These are phyloP conservation scores for Lepus europaeus DNA, from an alignment of 2,113 vertebrate genomes.

Conservation along the genomic window DNA sequence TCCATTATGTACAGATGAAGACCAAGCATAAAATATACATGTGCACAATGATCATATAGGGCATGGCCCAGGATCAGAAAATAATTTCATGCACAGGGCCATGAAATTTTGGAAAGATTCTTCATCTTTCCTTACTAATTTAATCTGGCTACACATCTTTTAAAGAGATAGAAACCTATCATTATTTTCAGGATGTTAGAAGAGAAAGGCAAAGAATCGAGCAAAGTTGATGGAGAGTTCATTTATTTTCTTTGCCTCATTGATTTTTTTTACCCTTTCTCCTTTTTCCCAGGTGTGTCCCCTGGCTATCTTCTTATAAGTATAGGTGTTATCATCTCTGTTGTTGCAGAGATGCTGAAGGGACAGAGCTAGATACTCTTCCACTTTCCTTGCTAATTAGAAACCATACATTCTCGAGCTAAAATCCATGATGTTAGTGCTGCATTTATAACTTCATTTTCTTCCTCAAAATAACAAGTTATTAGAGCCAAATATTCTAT, in stretches of 20 bases:
- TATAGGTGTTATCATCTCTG: not conserved
- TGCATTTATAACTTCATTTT: not conserved
- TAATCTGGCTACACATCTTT: not conserved
- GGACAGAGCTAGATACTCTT: not conserved
- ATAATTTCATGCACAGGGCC: not conserved
- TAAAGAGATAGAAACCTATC: not conserved
- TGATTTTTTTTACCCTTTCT: not conserved
- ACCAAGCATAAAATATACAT: not conserved
- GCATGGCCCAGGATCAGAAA: not conserved
- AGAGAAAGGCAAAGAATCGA: not conserved
- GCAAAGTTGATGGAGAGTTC: not conserved
- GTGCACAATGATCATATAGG: not conserved
- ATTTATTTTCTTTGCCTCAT: not conserved
- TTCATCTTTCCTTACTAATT: not conserved
- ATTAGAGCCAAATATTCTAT: not conserved
- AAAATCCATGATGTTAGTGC: not conserved
- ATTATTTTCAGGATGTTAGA: not conserved
- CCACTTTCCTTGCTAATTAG: not conserved
- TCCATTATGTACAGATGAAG: not conserved
- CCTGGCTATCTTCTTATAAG: not conserved
- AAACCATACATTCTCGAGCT: not conserved
- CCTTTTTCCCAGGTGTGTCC: not conserved
- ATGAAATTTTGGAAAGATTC: not conserved
- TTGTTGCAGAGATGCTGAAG: not conserved
- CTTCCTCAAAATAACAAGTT: not conserved